These are phyloP conservation scores for Willisornis vidua DNA, from an alignment of 2,113 vertebrate genomes.

Conservation along the genomic window DNA sequence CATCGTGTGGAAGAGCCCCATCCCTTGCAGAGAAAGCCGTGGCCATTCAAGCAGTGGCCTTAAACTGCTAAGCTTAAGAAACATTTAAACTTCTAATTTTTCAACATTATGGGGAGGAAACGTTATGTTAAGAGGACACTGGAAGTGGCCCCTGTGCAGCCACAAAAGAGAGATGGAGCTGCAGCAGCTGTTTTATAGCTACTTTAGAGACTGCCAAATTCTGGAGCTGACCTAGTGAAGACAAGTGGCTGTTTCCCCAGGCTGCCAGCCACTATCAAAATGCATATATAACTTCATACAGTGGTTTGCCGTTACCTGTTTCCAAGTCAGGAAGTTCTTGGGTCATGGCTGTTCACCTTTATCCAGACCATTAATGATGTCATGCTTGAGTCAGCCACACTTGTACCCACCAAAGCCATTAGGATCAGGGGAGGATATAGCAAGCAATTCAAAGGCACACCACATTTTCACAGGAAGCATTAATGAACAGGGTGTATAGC, in stretches of 20 bases:
- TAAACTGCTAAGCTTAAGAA: background rate
- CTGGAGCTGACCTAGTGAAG: background rate
- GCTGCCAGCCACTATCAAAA: background rate
- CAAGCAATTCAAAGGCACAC: background rate
- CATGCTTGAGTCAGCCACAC: background rate
- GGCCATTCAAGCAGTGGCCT: background rate
- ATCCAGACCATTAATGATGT: background rate
- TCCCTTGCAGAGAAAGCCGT: fast-evolving
- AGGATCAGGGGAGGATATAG: background rate
- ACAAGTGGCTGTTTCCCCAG: background rate
- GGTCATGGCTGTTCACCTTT: background rate
- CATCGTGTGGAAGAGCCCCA: fast-evolving
- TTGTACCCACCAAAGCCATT: background rate
- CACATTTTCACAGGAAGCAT: background rate
- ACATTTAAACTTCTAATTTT: background rate
- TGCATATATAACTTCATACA: background rate
- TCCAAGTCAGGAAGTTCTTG: background rate
- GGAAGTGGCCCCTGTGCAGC: background rate
- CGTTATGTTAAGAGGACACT: background rate
- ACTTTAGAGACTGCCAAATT: background rate
- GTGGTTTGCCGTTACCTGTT: background rate
- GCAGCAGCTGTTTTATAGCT: background rate
- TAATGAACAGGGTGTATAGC: background rate
- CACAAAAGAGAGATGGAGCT: background rate
- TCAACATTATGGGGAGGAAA: background rate